phyloP scores from a whole-genome alignment of 2,113 vertebrate genomes.

The Onychorhynchus coronatus region DNA sequence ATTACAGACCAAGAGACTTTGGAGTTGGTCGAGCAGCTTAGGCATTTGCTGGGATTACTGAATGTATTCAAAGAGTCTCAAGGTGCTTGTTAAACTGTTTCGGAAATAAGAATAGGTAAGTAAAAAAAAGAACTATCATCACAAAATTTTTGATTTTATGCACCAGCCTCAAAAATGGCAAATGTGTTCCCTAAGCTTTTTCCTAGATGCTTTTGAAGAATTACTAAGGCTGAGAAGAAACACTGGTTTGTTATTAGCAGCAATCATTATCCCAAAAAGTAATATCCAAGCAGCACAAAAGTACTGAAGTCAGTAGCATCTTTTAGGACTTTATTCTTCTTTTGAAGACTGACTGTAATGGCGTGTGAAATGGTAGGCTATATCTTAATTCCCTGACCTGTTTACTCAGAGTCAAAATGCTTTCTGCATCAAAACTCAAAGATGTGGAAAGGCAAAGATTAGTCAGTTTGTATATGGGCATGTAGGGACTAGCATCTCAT shows the following conservation, averaged over 20 bases:
- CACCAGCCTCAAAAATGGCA: background rate
- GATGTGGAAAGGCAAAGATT: background rate
- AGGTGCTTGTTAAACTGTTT: background rate
- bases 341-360: background rate
- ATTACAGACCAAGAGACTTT: background rate
- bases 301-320: background rate
- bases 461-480: background rate
- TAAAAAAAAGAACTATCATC: background rate
- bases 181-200: background rate
- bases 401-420: background rate
- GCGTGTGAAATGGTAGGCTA: background rate
- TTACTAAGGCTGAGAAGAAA: background rate
- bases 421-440: background rate
- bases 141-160: background rate
- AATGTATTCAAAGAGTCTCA: background rate
- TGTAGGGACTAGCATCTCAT: background rate
- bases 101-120: background rate
- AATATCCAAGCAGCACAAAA: background rate
- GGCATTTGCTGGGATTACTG: background rate
- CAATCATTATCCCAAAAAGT: background rate
- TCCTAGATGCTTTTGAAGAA: background rate
- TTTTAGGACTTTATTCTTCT: background rate
- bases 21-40: background rate
- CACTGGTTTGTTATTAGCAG: background rate
- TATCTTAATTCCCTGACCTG: background rate